Evolutionary conservation across 1,140 invertebrate genomes (phyloP).

Genomic region (Ceratoteleas bidentatus): DNA sequence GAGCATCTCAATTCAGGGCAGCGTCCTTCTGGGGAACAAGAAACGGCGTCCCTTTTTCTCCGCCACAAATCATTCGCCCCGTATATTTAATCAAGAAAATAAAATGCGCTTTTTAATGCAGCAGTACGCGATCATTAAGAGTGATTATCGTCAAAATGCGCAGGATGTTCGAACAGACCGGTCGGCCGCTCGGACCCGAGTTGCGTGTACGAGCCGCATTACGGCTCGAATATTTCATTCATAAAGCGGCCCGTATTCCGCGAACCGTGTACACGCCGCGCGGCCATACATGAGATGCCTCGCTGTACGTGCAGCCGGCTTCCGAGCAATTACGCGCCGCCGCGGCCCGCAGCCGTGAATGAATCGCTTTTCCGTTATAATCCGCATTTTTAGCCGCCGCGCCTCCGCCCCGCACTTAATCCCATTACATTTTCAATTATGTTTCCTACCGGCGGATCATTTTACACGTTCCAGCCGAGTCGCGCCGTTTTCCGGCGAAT

Average conservation of each 20-base stretch:
- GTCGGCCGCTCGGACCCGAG: conserved; percentile 23
- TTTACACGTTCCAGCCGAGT: conserved; percentile 9
- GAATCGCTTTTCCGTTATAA: conserved; percentile 66
- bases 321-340: conserved; percentile 57
- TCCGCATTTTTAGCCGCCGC: conserved; percentile 44
- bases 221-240: conserved; percentile 65
- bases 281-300: conserved; percentile 21
- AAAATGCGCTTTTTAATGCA: conserved; percentile 51
- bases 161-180: conserved; percentile 51
- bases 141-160: conserved; percentile 61
- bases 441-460: conserved; percentile 7
- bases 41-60: conserved; percentile 27
- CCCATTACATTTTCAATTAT: conserved; percentile 49
- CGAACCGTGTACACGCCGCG: conserved; percentile 41
- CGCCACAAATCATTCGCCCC: conserved; percentile 10
- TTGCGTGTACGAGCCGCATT: conserved; percentile 63
- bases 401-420: conserved; percentile 27
- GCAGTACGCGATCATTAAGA: conserved; percentile 53
- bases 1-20: conserved; percentile 33
- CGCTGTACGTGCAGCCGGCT: conserved; percentile 40
- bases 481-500: too few species aligned
- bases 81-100: conserved; percentile 58
- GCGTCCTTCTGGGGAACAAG: conserved; percentile 23
- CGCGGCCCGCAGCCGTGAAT: conserved; percentile 64
- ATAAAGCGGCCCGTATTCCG: conserved; percentile 58